Conservation (phyloP, 2,113 vertebrate genomes). For the Ictalurus furcatus region DNA sequence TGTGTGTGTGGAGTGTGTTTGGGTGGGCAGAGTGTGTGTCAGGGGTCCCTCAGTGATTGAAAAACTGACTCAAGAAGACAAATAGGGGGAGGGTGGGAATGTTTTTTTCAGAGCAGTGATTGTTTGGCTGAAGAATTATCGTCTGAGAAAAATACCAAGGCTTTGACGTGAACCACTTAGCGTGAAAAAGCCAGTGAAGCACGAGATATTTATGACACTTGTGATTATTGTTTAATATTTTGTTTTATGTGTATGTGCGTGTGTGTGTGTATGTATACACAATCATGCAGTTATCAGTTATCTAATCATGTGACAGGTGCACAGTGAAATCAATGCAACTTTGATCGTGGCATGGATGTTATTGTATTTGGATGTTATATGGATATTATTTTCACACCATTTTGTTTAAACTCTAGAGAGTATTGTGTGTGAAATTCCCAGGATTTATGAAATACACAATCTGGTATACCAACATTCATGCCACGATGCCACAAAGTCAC, state of each 20-base stretch:
- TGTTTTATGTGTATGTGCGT: neutral
- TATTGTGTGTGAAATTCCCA: too few relatives aligned
- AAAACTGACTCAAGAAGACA: slow-evolving; percentile 62
- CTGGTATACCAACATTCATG: too few relatives aligned
- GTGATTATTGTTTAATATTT: neutral
- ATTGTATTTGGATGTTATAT: neutral
- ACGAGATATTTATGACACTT: slow-evolving; percentile 17
- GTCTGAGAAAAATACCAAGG: slow-evolving; percentile 49
- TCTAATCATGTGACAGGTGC: too few relatives aligned
- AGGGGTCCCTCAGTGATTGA: slow-evolving; percentile 53
- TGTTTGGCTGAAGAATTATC: slow-evolving; percentile 55
- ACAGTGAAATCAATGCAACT: too few relatives aligned
- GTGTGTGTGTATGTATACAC: neutral
- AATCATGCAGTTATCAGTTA: too few relatives aligned
- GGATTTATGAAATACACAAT: too few relatives aligned
- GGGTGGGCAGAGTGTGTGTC: slow-evolving; percentile 60
- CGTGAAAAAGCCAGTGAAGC: neutral
- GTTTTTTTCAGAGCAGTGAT: slow-evolving; percentile 41
- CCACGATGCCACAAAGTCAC: too few relatives aligned
- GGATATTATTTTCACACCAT: neutral
- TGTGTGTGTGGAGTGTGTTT: slow-evolving; percentile 49
- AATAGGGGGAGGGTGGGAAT: slow-evolving; percentile 57
- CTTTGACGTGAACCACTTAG: slow-evolving; percentile 21
- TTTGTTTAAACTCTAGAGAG: neutral
- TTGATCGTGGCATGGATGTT: neutral